A percentile compares a stretch with the other conserved stretches of the same genome.
phyloP scores from a whole-genome alignment of 2,113 vertebrate species.

The Toxotes chatareus region DNA sequence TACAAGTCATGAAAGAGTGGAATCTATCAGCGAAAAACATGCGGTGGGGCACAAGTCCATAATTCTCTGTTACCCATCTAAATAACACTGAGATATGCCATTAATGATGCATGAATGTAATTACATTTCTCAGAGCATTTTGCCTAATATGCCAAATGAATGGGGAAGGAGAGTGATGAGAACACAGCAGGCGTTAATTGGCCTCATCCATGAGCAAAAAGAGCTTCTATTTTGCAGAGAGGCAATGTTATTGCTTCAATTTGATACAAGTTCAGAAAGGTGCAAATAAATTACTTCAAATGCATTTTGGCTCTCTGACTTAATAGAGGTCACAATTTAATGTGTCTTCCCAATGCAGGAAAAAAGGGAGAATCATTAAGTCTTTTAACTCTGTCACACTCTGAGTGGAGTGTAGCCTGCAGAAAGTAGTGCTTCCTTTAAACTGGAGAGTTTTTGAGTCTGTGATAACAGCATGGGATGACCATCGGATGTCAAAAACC shows the following conservation, averaged over 20 bases:
- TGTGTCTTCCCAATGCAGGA: constrained; percentile 23
- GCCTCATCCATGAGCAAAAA: constrained; percentile 44
- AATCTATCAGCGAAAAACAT: constrained; percentile 30
- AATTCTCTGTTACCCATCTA: constrained; percentile 59
- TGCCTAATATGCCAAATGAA: constrained; percentile 67
- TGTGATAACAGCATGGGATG: background rate
- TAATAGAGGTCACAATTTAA: constrained; percentile 55
- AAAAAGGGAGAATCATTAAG: constrained; percentile 22
- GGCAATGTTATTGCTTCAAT: constrained; percentile 46
- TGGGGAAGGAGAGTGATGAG: constrained; percentile 50
- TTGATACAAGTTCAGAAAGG: constrained; percentile 44
- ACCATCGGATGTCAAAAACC: constrained; percentile 12
- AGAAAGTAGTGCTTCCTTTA: constrained; percentile 2
- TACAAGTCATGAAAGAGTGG: constrained; percentile 35
- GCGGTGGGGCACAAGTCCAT: constrained; percentile 20
- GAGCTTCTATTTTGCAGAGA: constrained; percentile 34
- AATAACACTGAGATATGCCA: constrained; percentile 73
- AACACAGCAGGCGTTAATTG: constrained; percentile 63
- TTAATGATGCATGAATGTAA: constrained; percentile 76
- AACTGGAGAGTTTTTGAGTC: constrained; percentile 11
- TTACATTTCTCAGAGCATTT: constrained; percentile 71
- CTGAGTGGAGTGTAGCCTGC: background rate
- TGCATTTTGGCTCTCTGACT: constrained; percentile 39
- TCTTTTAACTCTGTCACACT: constrained; percentile 49
- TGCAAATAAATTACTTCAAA: constrained; percentile 62